Conservation (phyloP, 2,797 vertebrate species). For the Microctenopoma stevenorrisi region DNA sequence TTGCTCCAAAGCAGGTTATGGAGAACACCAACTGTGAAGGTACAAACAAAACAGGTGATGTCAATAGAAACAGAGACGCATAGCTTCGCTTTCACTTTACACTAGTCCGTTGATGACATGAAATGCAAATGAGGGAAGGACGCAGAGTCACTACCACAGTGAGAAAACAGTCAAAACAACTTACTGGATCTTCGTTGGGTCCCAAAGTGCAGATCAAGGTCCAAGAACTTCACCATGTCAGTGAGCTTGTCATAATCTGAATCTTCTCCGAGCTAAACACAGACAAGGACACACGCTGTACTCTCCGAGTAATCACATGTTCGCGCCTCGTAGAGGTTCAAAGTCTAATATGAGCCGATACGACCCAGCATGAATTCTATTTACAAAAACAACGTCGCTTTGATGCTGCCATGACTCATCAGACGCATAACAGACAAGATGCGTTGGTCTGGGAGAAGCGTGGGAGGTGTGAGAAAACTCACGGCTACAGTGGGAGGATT, state of each 20-base stretch:
- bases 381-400: slow-evolving; percentile 33
- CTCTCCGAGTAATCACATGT: slow-evolving; percentile 12
- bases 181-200: slow-evolving; percentile 94
- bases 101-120: background rate
- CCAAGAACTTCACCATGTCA: slow-evolving; percentile 98
- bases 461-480: slow-evolving; percentile 59
- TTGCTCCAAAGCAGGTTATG: slow-evolving; percentile 72
- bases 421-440: slow-evolving; percentile 35
- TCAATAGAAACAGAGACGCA: slow-evolving; percentile 31
- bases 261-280: slow-evolving; percentile 91
- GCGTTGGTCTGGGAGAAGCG: slow-evolving; percentile 37
- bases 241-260: slow-evolving; percentile 97
- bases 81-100: background rate
- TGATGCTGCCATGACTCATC: slow-evolving; percentile 59
- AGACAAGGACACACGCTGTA: slow-evolving; percentile 39
- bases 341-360: slow-evolving; percentile 9
- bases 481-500: slow-evolving; percentile 54
- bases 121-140: background rate
- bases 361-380: slow-evolving; percentile 28
- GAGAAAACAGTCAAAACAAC: slow-evolving; percentile 61
- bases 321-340: background rate
- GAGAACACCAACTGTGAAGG: slow-evolving; percentile 77
- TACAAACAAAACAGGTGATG: slow-evolving; percentile 75
- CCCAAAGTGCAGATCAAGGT: slow-evolving; percentile 96
- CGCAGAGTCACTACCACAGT: background rate